phyloP scores from a whole-genome alignment of 2,113 vertebrate species.

The Gyps fulvus region DNA sequence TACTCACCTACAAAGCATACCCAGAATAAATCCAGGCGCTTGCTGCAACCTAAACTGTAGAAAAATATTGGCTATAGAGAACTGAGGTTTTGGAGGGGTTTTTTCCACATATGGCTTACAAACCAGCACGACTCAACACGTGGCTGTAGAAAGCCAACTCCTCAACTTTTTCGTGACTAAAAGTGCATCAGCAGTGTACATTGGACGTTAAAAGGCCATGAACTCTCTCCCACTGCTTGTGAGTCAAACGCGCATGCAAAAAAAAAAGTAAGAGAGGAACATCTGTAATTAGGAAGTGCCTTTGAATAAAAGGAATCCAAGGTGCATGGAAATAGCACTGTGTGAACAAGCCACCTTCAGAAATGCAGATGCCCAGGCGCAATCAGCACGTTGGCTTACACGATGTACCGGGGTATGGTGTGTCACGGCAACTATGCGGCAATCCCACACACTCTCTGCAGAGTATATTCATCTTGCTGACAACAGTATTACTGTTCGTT shows the following conservation, averaged over 20 bases:
- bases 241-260: background rate
- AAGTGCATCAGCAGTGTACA: background rate
- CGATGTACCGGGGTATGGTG: rapidly evolving
- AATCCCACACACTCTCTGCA: background rate
- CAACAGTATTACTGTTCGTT: rapidly evolving
- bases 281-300: background rate
- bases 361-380: background rate
- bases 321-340: background rate
- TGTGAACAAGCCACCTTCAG: background rate
- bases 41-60: background rate
- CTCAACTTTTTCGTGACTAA: background rate
- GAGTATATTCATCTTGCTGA: background rate
- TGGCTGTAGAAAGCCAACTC: background rate
- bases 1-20: background rate
- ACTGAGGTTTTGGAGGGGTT: background rate
- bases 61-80: background rate
- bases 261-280: background rate
- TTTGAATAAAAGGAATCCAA: background rate
- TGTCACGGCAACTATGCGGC: background rate
- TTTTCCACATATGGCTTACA: background rate
- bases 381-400: rapidly evolving
- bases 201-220: background rate
- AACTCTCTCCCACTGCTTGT: background rate
- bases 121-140: background rate
- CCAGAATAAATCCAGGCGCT: background rate